Evolutionary conservation across 1,140 invertebrate genomes (phyloP).

Genomic region (Drosophila prosaltans): DNA sequence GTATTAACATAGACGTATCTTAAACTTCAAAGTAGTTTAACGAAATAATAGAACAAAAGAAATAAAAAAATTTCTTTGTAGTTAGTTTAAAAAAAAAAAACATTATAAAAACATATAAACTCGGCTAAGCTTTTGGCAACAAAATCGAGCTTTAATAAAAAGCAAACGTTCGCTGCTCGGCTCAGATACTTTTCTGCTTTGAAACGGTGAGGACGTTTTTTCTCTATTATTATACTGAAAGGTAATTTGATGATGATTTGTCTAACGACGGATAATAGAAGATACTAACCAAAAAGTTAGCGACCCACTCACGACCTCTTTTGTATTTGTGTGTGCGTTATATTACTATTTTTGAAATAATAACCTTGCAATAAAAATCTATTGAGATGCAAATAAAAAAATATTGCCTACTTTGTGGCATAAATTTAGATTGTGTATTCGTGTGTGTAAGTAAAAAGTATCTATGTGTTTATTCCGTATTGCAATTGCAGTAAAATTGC

Average conservation of each 20-base stretch:
- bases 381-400: constrained; percentile 9
- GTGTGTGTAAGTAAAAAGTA: not conserved
- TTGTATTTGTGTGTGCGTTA: not conserved
- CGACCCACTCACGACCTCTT: not conserved
- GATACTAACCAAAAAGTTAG: not conserved
- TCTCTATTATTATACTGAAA: constrained; percentile 29
- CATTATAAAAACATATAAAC: too few relatives aligned
- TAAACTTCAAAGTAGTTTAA: too few relatives aligned
- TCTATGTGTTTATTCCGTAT: not conserved
- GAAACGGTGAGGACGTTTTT: constrained; percentile 51
- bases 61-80: too few relatives aligned
- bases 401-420: constrained; percentile 41
- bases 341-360: not conserved
- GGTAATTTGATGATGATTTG: constrained; percentile 37
- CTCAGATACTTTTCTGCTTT: constrained; percentile 59
- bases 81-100: too few relatives aligned
- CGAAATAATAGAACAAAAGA: too few relatives aligned
- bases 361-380: not conserved
- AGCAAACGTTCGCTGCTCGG: constrained; percentile 20
- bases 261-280: not conserved
- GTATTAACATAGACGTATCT: too few relatives aligned
- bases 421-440: constrained; percentile 5
- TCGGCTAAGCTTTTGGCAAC: constrained; percentile 8
- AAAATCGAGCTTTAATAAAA: constrained; percentile 28
- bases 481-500: constrained; percentile 32